Evolutionary conservation across 2,888 invertebrate species (phyloP).

Genomic region (Druceiella hillmani): DNA sequence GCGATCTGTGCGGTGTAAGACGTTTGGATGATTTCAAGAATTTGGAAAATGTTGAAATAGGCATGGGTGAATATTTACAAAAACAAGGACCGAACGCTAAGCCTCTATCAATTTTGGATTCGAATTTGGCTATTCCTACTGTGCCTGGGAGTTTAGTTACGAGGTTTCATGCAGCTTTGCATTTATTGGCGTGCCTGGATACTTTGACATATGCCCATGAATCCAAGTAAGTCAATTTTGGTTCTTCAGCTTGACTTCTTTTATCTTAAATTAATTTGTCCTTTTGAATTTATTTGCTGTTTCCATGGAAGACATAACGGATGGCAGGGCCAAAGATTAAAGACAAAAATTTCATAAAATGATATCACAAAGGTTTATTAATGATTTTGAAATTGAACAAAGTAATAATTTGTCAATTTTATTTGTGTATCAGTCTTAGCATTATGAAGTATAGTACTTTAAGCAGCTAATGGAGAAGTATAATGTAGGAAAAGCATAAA

Average conservation of each 20-base stretch:
- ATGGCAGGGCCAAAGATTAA: no score
- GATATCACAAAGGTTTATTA: no score
- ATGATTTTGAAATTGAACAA: no score
- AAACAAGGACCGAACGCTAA: constrained; percentile 34
- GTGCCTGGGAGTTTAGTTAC: constrained; percentile 65
- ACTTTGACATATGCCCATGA: constrained; percentile 80
- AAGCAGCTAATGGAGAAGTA: no score
- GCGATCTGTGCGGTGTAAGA: constrained; percentile 37
- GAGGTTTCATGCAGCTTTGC: constrained; percentile 84
- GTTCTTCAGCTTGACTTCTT: neutral
- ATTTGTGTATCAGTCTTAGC: no score
- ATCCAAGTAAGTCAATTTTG: constrained; percentile 45
- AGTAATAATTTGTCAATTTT: no score
- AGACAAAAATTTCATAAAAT: no score
- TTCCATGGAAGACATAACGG: no score
- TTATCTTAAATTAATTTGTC: no score
- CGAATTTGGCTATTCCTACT: constrained; percentile 77
- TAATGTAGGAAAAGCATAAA: no score
- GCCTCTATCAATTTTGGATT: constrained; percentile 63
- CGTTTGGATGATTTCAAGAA: constrained; percentile 42
- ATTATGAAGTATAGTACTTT: no score
- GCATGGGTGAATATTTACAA: constrained; percentile 32
- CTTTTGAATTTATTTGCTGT: no score
- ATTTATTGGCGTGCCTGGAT: constrained; percentile 84
- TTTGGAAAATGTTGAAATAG: constrained; percentile 36